phyloP scores from a whole-genome alignment of 2,113 vertebrate genomes.

The Hucho hucho region DNA sequence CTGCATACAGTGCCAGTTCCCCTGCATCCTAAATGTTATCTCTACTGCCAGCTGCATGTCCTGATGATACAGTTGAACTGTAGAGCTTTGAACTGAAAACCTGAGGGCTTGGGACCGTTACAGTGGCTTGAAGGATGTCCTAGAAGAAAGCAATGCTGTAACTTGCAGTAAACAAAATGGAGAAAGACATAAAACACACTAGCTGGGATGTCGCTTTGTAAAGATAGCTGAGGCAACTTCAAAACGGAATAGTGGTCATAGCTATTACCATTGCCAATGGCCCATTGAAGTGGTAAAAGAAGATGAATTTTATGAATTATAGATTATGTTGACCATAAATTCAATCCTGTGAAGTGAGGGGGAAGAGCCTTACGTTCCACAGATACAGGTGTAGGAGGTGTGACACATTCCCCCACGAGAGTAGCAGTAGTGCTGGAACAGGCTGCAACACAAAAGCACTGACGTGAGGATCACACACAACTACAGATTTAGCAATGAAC shows the following conservation, averaged over 20 bases:
- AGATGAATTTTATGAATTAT: not conserved
- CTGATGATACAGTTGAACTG: slow-evolving; percentile 50
- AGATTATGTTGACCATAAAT: not conserved
- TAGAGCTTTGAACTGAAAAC: slow-evolving; percentile 56
- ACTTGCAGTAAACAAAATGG: slow-evolving; percentile 1
- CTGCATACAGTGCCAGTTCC: slow-evolving; percentile 50
- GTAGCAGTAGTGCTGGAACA: slow-evolving; percentile 96
- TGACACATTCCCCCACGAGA: slow-evolving; percentile 61
- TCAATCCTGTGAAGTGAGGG: not conserved
- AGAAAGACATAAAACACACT: not conserved
- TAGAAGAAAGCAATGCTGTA: slow-evolving; percentile 30
- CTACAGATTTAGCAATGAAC: not conserved
- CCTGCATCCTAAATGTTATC: slow-evolving; percentile 57
- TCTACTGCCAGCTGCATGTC: slow-evolving; percentile 54
- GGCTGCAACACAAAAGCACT: slow-evolving; percentile 69
- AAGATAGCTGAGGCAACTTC: not conserved
- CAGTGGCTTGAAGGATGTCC: slow-evolving; percentile 13
- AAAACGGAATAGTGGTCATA: not conserved
- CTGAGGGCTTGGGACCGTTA: slow-evolving; percentile 46
- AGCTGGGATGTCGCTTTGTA: slow-evolving; percentile 4
- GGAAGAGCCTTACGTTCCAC: not conserved
- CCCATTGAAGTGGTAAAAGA: not conserved
- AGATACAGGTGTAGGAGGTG: no score
- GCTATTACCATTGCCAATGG: not conserved
- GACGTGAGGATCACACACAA: not conserved